Evolutionary conservation across 30 jellyfish, hydroid and myxozoan genomes (phyloP).

Genomic region (Phacellophora camtschatica): DNA sequence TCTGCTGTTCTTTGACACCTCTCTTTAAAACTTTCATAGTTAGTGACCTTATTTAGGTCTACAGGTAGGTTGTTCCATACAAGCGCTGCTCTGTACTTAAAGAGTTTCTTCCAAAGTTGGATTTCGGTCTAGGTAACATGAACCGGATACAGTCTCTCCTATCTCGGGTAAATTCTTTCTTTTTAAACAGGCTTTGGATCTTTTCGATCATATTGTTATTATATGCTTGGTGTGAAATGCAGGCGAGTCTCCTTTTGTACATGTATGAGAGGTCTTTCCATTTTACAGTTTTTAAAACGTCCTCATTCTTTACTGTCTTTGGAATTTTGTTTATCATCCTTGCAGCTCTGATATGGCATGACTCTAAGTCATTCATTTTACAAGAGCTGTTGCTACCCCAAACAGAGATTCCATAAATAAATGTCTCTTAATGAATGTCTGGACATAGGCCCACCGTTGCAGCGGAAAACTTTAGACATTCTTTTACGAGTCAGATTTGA

Average conservation of each 20-base stretch:
- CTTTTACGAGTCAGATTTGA: constrained; percentile 46
- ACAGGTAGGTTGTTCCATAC: too few species aligned
- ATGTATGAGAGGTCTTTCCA: neutral
- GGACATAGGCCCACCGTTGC: constrained; percentile 69
- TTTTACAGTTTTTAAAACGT: neutral
- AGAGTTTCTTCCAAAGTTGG: too few species aligned
- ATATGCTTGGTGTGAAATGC: too few species aligned
- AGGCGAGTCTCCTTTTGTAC: constrained; percentile 8
- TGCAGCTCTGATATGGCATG: constrained; percentile 10
- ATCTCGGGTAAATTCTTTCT: too few species aligned
- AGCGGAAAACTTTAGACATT: constrained; percentile 35
- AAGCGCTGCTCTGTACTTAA: too few species aligned
- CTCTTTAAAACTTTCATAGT: too few species aligned
- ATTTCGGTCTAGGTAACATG: too few species aligned
- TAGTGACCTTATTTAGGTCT: too few species aligned
- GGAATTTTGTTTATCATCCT: neutral
- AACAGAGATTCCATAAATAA: neutral
- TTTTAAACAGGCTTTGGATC: too few species aligned
- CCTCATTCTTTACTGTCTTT: constrained; percentile 1
- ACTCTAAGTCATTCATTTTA: neutral
- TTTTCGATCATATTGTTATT: too few species aligned
- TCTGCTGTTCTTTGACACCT: too few species aligned
- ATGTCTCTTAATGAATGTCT: constrained; percentile 78
- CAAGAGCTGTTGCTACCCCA: neutral
- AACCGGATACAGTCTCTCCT: too few species aligned